These are phyloP conservation scores for Hemiscyllium ocellatum DNA, from an alignment of 2,113 vertebrate genomes.

Conservation along the genomic window DNA sequence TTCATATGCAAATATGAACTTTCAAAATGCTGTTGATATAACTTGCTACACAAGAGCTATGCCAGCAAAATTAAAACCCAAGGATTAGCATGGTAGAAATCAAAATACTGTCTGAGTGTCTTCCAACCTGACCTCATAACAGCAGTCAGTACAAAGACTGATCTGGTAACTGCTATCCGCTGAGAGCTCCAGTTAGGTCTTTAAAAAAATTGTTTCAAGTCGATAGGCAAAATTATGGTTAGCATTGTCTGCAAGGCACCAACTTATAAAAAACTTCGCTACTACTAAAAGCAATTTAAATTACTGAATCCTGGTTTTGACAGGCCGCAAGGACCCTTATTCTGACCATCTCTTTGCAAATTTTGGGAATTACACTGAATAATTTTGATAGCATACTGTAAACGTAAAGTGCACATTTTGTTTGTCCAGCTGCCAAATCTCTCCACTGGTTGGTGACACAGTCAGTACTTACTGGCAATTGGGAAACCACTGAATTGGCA, in stretches of 20 bases:
- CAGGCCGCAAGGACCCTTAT: not conserved
- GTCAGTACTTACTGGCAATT: not conserved
- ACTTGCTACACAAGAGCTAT: not conserved
- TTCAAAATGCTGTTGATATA: not conserved
- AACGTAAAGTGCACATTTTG: not conserved
- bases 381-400: not conserved
- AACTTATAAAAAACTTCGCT: not conserved
- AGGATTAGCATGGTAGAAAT: not conserved
- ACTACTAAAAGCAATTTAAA: not conserved
- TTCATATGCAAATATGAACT: not conserved
- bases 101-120: not conserved
- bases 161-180: not conserved
- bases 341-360: not conserved
- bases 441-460: not conserved
- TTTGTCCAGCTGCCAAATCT: not conserved
- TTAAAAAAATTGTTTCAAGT: not conserved
- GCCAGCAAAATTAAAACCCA: not conserved
- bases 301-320: not conserved
- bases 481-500: not conserved
- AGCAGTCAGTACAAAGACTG: not conserved
- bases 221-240: not conserved
- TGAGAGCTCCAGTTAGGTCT: not conserved
- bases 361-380: not conserved
- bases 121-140: not conserved
- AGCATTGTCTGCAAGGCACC: not conserved